Base-by-base conservation (phyloP, 2,113 vertebrate genomes). In the Chauna torquata region DNA sequence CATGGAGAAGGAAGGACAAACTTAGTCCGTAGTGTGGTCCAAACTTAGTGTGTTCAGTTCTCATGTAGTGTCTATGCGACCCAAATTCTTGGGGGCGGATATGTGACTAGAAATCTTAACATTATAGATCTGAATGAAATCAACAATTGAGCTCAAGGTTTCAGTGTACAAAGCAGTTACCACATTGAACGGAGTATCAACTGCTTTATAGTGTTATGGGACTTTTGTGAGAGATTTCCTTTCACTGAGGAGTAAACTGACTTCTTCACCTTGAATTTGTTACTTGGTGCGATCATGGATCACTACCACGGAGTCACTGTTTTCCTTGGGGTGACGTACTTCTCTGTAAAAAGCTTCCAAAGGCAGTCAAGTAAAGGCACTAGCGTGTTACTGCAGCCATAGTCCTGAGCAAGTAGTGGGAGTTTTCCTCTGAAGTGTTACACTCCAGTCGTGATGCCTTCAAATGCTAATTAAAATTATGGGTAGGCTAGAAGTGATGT, bases 11-110 rank as follows among this genome's bases (percentile, higher is more conserved):
- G 6, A 86, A 89, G 24, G 18, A 18, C 7, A 65, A 38, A 44
- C 18, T 1, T 0, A 32, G 18, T 27, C 55, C 9, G 3, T 34
- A 32, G n/a, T 0, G 0, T 47, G 78, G n/a, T 66, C 25, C 54
- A 57, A 82, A 45, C 16, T 42, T 9, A 20, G 5, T 34, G 22
- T 9, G 4, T n/a, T 36, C 42, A 6, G 4, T 62, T 45, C n/a
- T 72, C 19, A 76, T 4, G 3, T 44, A 55, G 32, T 15, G 20
- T n/a, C 17, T 81, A 9, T 23, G 40, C 30, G 18, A 42, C 40
- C 36, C 32, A 27, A n/a, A 27, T n/a, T 54, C 9, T 17, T 54
- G 28, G 18, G 20, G 32, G 17, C 9, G 27, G 14, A 17, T 42
- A 24, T 38, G 28, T 32, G 36, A 11, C 18, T 44, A 12, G 47